Conservation (phyloP, 1,140 invertebrate genomes). For the Lepidotrigona ventralis region DNA sequence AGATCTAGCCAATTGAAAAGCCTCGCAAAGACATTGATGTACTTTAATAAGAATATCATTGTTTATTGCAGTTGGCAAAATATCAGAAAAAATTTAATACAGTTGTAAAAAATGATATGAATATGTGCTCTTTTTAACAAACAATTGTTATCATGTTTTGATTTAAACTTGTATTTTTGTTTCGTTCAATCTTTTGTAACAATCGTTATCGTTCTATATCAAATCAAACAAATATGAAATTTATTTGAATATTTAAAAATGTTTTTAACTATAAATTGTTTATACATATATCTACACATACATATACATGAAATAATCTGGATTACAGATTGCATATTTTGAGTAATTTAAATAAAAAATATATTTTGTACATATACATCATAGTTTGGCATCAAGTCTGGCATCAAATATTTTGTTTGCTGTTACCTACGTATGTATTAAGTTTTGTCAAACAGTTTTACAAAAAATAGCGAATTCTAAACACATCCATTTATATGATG, state of each 20-base stretch:
- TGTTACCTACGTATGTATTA: constrained; percentile 9
- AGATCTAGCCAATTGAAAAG: constrained; percentile 44
- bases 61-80: constrained; percentile 19
- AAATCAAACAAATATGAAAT: constrained; percentile 13
- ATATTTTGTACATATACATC: constrained; percentile 21
- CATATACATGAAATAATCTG: background rate
- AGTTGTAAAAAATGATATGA: constrained; percentile 20
- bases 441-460: constrained; percentile 18
- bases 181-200: constrained; percentile 5
- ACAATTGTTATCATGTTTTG: background rate
- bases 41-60: constrained; percentile 4
- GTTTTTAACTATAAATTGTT: background rate
- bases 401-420: constrained; percentile 24
- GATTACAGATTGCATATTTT: constrained; percentile 31
- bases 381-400: background rate
- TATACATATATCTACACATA: constrained; percentile 1
- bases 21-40: constrained; percentile 8
- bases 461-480: constrained; percentile 23
- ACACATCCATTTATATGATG: constrained; percentile 2
- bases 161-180: background rate
- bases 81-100: constrained; percentile 39
- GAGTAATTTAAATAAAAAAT: constrained; percentile 33
- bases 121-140: constrained; percentile 14
- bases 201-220: constrained; percentile 9
- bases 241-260: constrained; percentile 15